Base-by-base conservation (phyloP, 2,113 vertebrate species). In the Cephalopholis sonnerati region DNA sequence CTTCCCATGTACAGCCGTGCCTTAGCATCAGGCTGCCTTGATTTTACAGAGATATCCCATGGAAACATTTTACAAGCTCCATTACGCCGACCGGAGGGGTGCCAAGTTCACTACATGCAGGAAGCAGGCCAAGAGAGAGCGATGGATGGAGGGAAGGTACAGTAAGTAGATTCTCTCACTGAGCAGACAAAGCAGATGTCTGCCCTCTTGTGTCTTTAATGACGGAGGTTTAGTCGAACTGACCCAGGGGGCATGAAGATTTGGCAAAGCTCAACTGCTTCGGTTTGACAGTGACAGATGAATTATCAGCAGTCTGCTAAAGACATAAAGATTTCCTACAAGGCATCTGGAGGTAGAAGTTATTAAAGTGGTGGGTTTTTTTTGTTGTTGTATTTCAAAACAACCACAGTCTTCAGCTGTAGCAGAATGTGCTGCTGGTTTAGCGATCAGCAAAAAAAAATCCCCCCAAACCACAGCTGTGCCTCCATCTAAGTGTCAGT, bases 21-120 rank as follows among this genome's bases (percentile, higher is more conserved):
- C 48, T 69, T 5, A 54, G 81, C 77, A 71, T 79, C 75, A 46
- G 58, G 24, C 74, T 48, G 66, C 8, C 62, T 46, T 46, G 18
- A 86, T 90, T 83, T 83, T 32, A 71, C 62, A 24, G 67, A 18
- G 13, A 69, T 62, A 57, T 79, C 83, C 62, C 70, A 29, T 41
- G 78, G 76, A 79, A 87, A 83, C 74, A 54, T 83, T 90, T 88
- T 72, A 78, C 73, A 83, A 69, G 85, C 76, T 83, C 71, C 84
- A 82, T 87, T 87, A 85, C 70, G 27, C 48, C 7, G 50, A 41
- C 10, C 5, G 12, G 25, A 61, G 54, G 76, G 48, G 58, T 8
- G 84, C 84, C 86, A 87, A 59, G 62, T 74, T 44, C 59, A 77
- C 18, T 25, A 84, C 74, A 83, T 53, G 78, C 58, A 81, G 83